Evolutionary conservation across 2,888 invertebrate genomes (phyloP).

Genomic region (Caenorhabditis auriculariae): DNA sequence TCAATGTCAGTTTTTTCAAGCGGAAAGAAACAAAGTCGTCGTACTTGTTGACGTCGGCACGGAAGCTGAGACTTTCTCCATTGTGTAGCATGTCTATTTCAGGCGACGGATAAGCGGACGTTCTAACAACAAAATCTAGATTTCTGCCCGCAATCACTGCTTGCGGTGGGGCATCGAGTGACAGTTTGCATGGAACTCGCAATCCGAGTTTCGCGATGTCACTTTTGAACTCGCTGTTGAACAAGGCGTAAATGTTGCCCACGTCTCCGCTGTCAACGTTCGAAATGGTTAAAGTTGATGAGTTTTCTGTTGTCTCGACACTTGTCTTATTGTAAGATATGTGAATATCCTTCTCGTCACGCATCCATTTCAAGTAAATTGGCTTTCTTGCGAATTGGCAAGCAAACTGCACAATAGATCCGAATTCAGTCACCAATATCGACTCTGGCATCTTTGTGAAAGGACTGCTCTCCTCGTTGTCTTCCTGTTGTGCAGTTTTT

Average conservation of each 20-base stretch:
- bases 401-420: background rate
- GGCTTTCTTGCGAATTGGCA: slow-evolving; percentile 4
- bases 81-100: slow-evolving; percentile 63
- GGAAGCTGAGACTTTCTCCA: slow-evolving; percentile 42
- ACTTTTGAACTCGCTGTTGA: slow-evolving; percentile 23
- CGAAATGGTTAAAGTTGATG: slow-evolving; percentile 31
- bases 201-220: slow-evolving; percentile 18
- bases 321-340: slow-evolving; percentile 21
- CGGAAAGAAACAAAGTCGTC: slow-evolving; percentile 45
- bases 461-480: too few species aligned
- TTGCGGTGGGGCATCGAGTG: slow-evolving; percentile 7
- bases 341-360: slow-evolving; percentile 19
- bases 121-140: slow-evolving; percentile 33
- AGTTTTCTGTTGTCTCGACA: slow-evolving; percentile 19
- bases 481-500: too few species aligned
- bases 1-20: slow-evolving; percentile 71
- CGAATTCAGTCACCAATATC: too few species aligned
- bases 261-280: slow-evolving; percentile 52
- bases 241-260: slow-evolving; percentile 41
- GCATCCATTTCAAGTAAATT: slow-evolving; percentile 25
- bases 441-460: too few species aligned
- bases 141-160: slow-evolving; percentile 41
- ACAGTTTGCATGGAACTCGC: slow-evolving; percentile 27
- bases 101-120: slow-evolving; percentile 46
- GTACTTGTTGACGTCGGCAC: slow-evolving; percentile 61